phyloP scores from a whole-genome alignment of 2,888 invertebrate genomes.

The Stramonita haemastoma region DNA sequence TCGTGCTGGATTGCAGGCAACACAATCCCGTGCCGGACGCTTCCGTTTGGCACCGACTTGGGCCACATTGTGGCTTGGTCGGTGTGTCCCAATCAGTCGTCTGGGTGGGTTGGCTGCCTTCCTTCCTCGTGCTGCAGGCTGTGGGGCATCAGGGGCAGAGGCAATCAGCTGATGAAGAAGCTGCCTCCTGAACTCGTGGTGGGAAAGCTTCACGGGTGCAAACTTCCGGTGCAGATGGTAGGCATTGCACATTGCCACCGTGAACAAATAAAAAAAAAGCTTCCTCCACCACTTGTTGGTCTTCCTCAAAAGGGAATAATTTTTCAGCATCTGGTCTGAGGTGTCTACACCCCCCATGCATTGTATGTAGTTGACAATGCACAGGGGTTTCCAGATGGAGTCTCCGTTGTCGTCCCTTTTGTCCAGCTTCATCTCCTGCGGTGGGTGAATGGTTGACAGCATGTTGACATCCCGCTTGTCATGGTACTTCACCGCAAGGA shows the following conservation, averaged over 20 bases:
- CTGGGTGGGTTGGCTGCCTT: no score
- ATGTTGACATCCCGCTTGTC: slow-evolving; percentile 29
- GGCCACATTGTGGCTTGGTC: no score
- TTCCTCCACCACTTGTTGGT: neutral
- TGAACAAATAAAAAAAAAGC: slow-evolving; percentile 20
- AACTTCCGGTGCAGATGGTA: slow-evolving; percentile 17
- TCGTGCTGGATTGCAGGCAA: no score
- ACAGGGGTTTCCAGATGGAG: neutral
- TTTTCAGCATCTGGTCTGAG: neutral
- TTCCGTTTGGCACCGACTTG: no score
- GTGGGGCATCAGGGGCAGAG: neutral
- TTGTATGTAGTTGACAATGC: slow-evolving; percentile 21
- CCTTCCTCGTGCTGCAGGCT: slow-evolving; percentile 15
- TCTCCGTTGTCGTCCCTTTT: neutral
- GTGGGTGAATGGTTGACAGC: slow-evolving; percentile 10
- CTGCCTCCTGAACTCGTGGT: slow-evolving; percentile 9
- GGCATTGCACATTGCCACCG: slow-evolving; percentile 21
- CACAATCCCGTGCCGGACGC: no score
- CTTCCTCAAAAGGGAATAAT: slow-evolving; percentile 7
- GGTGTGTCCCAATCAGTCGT: no score
- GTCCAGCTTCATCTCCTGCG: neutral
- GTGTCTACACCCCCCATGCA: slow-evolving; percentile 30
- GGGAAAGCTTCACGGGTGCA: neutral
- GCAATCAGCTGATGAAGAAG: neutral
- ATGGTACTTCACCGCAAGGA: neutral